Percentiles rank a stretch among this genome's conserved stretches.
phyloP scores from a whole-genome alignment of 1,140 invertebrate genomes.

The Gryllus bimaculatus region DNA sequence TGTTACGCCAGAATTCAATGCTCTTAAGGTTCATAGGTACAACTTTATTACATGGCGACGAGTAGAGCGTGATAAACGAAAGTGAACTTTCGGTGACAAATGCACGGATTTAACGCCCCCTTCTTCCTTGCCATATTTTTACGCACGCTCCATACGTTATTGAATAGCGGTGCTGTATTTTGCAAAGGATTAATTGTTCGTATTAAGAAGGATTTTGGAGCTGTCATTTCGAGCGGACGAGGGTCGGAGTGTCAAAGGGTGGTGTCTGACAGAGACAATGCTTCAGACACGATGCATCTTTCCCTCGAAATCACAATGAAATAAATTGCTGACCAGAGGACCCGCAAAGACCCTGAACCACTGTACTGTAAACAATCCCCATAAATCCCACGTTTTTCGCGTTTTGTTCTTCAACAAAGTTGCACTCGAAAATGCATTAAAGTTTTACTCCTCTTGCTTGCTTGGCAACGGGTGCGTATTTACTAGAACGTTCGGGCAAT shows the following conservation, averaged over 20 bases:
- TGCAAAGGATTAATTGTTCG: conserved; percentile 4
- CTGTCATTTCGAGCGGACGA: background rate
- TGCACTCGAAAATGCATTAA: too few relatives aligned
- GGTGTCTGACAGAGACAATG: background rate
- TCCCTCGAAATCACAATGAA: background rate
- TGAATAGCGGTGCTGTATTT: background rate
- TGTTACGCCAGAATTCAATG: conserved; percentile 4
- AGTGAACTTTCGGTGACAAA: conserved; percentile 4
- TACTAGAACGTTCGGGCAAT: too few relatives aligned
- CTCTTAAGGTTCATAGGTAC: conserved; percentile 4
- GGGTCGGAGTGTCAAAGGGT: background rate
- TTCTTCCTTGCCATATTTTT: background rate
- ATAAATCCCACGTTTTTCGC: background rate
- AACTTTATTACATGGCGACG: conserved; percentile 4
- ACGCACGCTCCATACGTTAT: background rate
- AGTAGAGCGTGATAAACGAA: background rate
- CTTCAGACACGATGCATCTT: background rate
- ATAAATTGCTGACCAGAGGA: background rate
- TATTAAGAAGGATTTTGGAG: background rate
- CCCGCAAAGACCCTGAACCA: background rate
- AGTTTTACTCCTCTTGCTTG: too few relatives aligned
- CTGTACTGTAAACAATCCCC: background rate
- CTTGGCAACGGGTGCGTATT: too few relatives aligned
- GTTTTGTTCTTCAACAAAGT: background rate
- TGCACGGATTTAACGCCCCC: background rate